Percentiles rank a stretch among this genome's conserved stretches.
phyloP scores from a whole-genome alignment of 1,140 invertebrate genomes.

The Whitmania pigra region DNA sequence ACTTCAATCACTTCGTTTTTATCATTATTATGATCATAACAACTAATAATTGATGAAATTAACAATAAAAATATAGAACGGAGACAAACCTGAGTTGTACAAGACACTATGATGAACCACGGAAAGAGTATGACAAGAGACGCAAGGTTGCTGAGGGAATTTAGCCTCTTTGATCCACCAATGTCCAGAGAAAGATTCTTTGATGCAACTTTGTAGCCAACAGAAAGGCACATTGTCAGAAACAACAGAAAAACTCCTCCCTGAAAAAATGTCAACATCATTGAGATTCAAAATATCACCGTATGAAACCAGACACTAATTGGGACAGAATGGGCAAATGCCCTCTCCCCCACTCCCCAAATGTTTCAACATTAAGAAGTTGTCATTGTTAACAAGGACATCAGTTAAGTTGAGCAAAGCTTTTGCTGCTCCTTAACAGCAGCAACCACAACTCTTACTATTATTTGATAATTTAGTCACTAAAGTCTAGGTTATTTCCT shows the following conservation, averaged over 20 bases:
- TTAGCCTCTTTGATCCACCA: slow-evolving; percentile 45
- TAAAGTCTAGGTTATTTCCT: background rate
- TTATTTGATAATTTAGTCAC: background rate
- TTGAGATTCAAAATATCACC: background rate
- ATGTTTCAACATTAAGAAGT: background rate
- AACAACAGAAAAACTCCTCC: slow-evolving; percentile 45
- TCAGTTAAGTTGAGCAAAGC: background rate
- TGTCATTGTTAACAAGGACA: background rate
- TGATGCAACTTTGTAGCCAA: slow-evolving; percentile 40
- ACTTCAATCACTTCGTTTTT: too few relatives aligned
- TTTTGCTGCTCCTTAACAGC: background rate
- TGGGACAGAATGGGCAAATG: background rate
- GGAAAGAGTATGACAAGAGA: slow-evolving; percentile 42
- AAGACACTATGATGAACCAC: slow-evolving; percentile 39
- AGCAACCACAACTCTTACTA: background rate
- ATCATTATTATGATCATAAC: too few relatives aligned
- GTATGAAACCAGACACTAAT: background rate
- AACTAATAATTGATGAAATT: slow-evolving; percentile 1
- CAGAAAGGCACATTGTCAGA: slow-evolving; percentile 40
- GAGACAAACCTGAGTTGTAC: slow-evolving; percentile 37
- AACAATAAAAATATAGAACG: slow-evolving; percentile 6
- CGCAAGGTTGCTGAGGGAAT: slow-evolving; percentile 41
- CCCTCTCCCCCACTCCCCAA: background rate
- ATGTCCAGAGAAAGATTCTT: slow-evolving; percentile 46
- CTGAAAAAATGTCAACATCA: slow-evolving; percentile 30